Evolutionary conservation across 2,113 vertebrate genomes (phyloP), one percentile per base, ranked within the genome.

Genomic region (Arizona elegans): DNA sequence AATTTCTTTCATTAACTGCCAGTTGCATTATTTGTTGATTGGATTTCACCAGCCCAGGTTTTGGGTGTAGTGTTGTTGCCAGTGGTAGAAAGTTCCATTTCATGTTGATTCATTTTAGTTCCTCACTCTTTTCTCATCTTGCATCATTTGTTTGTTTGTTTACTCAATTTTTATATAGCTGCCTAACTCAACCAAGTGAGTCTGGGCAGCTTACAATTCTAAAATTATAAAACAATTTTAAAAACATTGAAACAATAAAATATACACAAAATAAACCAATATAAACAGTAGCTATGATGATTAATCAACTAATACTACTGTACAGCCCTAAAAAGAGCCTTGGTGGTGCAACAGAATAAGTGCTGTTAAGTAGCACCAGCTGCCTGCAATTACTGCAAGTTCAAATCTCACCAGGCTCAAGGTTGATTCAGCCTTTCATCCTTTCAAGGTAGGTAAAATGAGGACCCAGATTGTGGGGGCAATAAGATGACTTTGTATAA

Each of bases 1-100:
- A 92, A 96, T 95, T 96, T 96, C 96, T 96, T 97, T 96, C 95
- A 96, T 96, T 96, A 96, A 91, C 43, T 88, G 85, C 92, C 94
- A 96, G 98, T 97, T 97, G 93, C 97, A 96, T 97, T 97, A 97
- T 97, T 97, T 97, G 90, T 93, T 97, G 96, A 95, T 96, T 96
- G 97, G 62, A 92, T 94, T 94, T 93, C 87, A 91, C 89, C 94
- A 0, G 93, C 95, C 65, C 93, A 55, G 7, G 90, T 1, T 0
- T 86, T 89, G 92, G 93, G 94, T 93, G 90, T 93, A 93, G 89
- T 88, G 93, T 95, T 94, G 65, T 58, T 92, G n/a, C 95, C 92
- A 19, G 92, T 91, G 86, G 90, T 94, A 56, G 92, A 92, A 96
- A 96, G 96, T 95, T 92, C 88, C 62, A 58, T 94, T 94, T 59